Evolutionary conservation across 2,797 vertebrate species (phyloP).

Genomic region (Danio kyathit): DNA sequence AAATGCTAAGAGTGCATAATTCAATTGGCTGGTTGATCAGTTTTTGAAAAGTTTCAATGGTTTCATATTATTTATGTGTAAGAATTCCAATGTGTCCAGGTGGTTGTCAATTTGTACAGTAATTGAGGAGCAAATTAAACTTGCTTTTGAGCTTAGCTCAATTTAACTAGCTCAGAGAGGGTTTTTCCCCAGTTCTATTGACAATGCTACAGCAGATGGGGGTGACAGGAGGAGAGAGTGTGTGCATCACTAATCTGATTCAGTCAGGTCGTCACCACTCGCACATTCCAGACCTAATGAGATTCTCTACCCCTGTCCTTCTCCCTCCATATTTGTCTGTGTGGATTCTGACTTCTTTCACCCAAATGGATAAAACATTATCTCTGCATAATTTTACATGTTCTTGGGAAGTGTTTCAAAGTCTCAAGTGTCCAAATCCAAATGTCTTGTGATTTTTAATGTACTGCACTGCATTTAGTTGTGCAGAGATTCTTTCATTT

Average conservation of each 20-base stretch:
- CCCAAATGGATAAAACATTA: neutral
- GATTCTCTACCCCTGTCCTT: constrained; percentile 32
- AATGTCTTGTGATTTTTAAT: too few relatives aligned
- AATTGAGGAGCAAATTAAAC: constrained; percentile 63
- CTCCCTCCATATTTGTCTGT: constrained; percentile 13
- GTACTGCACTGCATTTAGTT: too few relatives aligned
- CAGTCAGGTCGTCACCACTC: constrained; percentile 43
- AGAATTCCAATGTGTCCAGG: neutral
- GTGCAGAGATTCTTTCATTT: neutral
- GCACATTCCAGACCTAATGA: constrained; percentile 35
- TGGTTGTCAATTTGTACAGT: constrained; percentile 8
- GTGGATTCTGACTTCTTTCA: constrained; percentile 19
- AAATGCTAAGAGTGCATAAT: neutral
- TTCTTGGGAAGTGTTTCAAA: constrained; percentile 12
- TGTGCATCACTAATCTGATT: constrained; percentile 75
- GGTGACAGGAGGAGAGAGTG: constrained; percentile 67
- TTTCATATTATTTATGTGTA: neutral
- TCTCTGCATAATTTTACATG: neutral
- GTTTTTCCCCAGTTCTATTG: constrained; percentile 50
- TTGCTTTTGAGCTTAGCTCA: constrained; percentile 68
- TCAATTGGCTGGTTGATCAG: neutral
- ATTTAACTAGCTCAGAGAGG: constrained; percentile 47
- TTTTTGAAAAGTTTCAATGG: neutral
- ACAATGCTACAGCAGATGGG: constrained; percentile 67
- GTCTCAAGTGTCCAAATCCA: neutral